These are phyloP conservation scores for Agriopis marginaria DNA, from an alignment of 2,888 invertebrate species.

Conservation along the genomic window DNA sequence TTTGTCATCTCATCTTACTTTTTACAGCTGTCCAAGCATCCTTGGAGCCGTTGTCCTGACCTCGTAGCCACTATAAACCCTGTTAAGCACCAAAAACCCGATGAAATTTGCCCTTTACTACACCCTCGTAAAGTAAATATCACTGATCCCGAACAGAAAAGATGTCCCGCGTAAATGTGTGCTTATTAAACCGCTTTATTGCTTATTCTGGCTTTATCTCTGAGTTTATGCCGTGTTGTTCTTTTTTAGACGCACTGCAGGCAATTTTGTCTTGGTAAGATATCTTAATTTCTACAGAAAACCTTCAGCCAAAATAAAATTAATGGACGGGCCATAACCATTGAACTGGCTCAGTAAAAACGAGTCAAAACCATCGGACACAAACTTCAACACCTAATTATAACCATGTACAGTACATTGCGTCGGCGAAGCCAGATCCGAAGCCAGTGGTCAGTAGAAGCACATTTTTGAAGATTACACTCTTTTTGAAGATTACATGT, in stretches of 20 bases:
- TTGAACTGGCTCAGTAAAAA: no score
- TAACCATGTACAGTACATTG: no score
- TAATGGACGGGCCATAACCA: no score
- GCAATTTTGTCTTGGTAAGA: background rate
- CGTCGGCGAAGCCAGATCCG: no score
- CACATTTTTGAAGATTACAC: no score
- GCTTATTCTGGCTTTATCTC: constrained; percentile 65
- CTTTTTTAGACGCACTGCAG: constrained; percentile 45
- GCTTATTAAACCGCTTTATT: constrained; percentile 72
- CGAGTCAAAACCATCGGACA: no score
- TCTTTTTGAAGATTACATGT: no score
- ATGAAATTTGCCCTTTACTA: constrained; percentile 66
- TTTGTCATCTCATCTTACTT: constrained; percentile 41
- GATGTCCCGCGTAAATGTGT: constrained; percentile 64
- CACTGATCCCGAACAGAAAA: constrained; percentile 63
- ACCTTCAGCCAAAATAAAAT: no score
- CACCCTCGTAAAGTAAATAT: constrained; percentile 70
- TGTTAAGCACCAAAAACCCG: constrained; percentile 54
- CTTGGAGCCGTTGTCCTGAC: constrained; percentile 40
- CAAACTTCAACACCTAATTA: no score
- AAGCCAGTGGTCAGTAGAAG: no score
- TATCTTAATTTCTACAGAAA: background rate
- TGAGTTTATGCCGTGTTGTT: constrained; percentile 54
- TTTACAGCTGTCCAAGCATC: constrained; percentile 44
- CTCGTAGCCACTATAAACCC: constrained; percentile 44